These are phyloP conservation scores for Eilema sororculum DNA, from an alignment of 2,888 invertebrate genomes.

Conservation along the genomic window DNA sequence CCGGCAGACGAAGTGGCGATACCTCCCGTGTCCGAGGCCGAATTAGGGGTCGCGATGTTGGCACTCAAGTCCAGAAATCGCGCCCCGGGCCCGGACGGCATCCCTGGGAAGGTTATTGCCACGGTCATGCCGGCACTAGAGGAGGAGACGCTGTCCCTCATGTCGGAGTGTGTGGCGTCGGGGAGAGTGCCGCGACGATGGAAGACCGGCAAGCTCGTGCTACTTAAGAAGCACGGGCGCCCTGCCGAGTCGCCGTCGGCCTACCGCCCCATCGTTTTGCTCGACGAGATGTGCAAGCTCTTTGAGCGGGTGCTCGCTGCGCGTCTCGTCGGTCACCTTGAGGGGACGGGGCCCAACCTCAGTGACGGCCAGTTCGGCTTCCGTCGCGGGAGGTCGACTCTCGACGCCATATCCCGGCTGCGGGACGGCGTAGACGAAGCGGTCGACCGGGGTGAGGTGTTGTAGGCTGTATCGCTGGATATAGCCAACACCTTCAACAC, in stretches of 20 bases:
- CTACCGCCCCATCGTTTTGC: constrained; percentile 31
- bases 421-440: constrained; percentile 18
- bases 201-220: constrained; percentile 24
- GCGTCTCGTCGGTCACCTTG: constrained; percentile 24
- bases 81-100: constrained; percentile 15
- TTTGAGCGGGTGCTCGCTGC: constrained; percentile 20
- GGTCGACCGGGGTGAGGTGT: constrained; percentile 23
- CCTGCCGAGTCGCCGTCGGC: constrained; percentile 22
- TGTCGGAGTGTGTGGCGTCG: constrained; percentile 11
- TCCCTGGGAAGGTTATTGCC: constrained; percentile 4
- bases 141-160: background rate
- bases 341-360: constrained; percentile 20
- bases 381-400: constrained; percentile 25
- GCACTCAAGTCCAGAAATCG: constrained; percentile 1
- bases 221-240: constrained; percentile 19
- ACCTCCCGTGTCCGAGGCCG: constrained; percentile 9
- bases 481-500: constrained; percentile 46
- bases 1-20: background rate
- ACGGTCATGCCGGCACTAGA: constrained; percentile 2
- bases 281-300: constrained; percentile 27
- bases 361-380: constrained; percentile 22
- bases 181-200: constrained; percentile 11
- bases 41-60: constrained; percentile 3
- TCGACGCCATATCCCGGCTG: constrained; percentile 23
- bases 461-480: constrained; percentile 38